Conservation (phyloP, 2,113 vertebrate genomes). For the Pseudopodoces humilis region DNA sequence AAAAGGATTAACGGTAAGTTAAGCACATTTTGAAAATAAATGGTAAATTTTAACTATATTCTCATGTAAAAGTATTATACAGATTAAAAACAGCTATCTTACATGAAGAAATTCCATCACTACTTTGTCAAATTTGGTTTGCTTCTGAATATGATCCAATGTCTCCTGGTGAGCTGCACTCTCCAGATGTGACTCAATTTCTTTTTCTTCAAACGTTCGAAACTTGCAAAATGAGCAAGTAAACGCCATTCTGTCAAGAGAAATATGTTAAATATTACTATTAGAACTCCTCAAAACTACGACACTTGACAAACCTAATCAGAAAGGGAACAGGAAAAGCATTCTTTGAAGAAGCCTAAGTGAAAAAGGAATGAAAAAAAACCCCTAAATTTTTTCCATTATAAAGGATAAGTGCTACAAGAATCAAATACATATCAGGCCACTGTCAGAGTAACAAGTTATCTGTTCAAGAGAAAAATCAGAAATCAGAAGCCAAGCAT, state of each 20-base stretch:
- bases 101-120: slow-evolving; percentile 88
- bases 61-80: not conserved
- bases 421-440: not conserved
- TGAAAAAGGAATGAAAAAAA: not conserved
- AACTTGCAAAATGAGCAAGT: slow-evolving; percentile 90
- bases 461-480: not conserved
- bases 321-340: not conserved
- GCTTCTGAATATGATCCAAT: slow-evolving; percentile 85
- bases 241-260: slow-evolving; percentile 79
- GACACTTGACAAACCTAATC: not conserved
- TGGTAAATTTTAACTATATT: not conserved
- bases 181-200: slow-evolving; percentile 85
- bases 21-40: not conserved
- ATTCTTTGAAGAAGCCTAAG: not conserved
- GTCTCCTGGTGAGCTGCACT: slow-evolving; percentile 84
- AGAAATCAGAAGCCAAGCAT: not conserved
- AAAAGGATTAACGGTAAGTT: fast-evolving
- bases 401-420: not conserved
- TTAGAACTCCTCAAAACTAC: not conserved
- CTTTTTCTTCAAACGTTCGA: slow-evolving; percentile 86
- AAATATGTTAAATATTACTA: not conserved
- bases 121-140: slow-evolving; percentile 87
- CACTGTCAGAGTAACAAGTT: not conserved
- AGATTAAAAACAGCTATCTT: slow-evolving; percentile 33
- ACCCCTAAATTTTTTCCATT: not conserved